A percentile compares a stretch with the other conserved stretches of the same genome.
phyloP scores from a whole-genome alignment of 2,113 vertebrate species.

The Catharus fuscescens region DNA sequence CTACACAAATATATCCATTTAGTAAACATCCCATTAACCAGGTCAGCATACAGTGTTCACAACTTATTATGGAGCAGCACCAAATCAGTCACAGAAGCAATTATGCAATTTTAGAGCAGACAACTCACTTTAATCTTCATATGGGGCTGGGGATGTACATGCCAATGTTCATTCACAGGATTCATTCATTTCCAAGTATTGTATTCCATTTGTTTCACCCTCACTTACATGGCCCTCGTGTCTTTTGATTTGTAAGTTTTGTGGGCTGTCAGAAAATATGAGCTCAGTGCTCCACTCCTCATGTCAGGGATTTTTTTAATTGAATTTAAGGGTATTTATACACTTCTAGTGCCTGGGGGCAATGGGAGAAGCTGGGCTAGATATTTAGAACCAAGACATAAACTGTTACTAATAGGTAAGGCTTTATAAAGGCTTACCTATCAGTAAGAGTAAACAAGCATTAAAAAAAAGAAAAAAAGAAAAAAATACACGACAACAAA shows the following conservation, averaged over 20 bases:
- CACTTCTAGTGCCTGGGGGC: not conserved
- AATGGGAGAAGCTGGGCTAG: not conserved
- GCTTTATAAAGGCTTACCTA: not conserved
- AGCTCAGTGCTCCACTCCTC: not conserved
- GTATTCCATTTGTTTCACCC: not conserved
- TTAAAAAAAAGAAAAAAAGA: fast-evolving
- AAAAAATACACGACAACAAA: not conserved
- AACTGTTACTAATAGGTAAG: not conserved
- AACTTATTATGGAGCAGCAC: slow-evolving; percentile 37
- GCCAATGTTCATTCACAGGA: slow-evolving; percentile 21
- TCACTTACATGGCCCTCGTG: not conserved
- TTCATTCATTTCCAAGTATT: slow-evolving; percentile 2
- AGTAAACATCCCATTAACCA: slow-evolving; percentile 65
- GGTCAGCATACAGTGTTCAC: slow-evolving; percentile 37
- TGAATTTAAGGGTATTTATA: not conserved
- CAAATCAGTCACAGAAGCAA: slow-evolving; percentile 56
- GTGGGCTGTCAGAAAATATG: not conserved
- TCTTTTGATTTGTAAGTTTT: slow-evolving; percentile 5
- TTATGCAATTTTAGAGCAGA: slow-evolving; percentile 31
- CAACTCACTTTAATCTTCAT: slow-evolving; percentile 53
- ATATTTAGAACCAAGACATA: not conserved
- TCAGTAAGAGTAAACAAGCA: not conserved
- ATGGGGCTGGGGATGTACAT: not conserved
- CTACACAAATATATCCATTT: slow-evolving; percentile 55
- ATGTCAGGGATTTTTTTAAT: not conserved